Percentiles rank a stretch among this genome's conserved stretches.
These are phyloP conservation scores for Poecilia picta DNA, from an alignment of 2,797 vertebrate species.

Conservation along the genomic window DNA sequence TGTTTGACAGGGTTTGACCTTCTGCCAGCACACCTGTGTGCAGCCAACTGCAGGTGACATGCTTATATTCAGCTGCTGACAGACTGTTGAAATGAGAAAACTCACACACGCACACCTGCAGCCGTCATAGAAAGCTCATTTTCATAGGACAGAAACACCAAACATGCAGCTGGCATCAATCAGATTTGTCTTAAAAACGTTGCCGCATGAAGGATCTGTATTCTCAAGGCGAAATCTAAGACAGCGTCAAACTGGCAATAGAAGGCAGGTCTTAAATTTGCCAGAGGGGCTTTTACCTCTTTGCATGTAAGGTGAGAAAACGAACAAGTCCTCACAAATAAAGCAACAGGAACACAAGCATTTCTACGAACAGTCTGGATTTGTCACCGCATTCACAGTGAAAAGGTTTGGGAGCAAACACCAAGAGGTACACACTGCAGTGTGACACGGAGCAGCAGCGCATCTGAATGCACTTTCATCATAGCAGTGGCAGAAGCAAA, in stretches of 20 bases:
- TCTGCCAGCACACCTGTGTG: slow-evolving; percentile 45
- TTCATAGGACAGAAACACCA: neutral
- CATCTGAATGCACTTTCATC: slow-evolving; percentile 22
- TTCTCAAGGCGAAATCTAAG: neutral
- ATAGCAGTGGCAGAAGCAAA: slow-evolving; percentile 36
- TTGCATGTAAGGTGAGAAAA: neutral
- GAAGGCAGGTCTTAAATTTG: neutral
- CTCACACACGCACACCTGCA: neutral
- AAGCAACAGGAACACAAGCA: neutral
- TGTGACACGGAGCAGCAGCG: slow-evolving; percentile 15
- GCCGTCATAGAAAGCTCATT: neutral
- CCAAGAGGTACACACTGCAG: neutral
- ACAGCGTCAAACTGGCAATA: neutral
- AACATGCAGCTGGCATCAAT: neutral
- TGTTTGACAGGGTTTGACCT: slow-evolving; percentile 6
- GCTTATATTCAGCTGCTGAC: slow-evolving; percentile 50
- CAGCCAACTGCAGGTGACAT: slow-evolving; percentile 36
- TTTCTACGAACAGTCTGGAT: neutral
- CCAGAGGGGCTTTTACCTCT: neutral
- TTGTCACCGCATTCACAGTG: neutral
- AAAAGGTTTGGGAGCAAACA: neutral
- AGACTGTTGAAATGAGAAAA: slow-evolving; percentile 28
- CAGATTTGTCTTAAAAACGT: neutral
- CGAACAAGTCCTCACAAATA: slow-evolving; percentile 6
- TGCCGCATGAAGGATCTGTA: neutral